Evolutionary conservation across 2,888 invertebrate species (phyloP), one percentile per base, ranked within the genome.

Genomic region (Trichacis sp.): DNA sequence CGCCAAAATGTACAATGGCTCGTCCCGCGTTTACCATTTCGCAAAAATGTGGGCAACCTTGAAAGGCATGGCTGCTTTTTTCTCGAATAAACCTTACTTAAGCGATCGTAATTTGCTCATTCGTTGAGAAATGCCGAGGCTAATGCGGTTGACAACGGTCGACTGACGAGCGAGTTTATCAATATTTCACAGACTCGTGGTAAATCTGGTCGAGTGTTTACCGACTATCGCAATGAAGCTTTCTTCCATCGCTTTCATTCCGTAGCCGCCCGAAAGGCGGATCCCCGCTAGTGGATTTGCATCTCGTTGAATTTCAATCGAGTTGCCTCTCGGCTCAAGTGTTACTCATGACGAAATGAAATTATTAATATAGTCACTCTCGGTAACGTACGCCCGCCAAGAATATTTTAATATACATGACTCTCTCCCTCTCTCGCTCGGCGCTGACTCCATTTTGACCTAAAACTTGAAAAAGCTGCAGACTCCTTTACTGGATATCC

Each of bases 261-360:
- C 72, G 72, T 73, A 74, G 69, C 77, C 74, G 59, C 65, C 70
- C 71, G 72, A 74, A 74, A 73, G 72, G 68, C 62, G 60, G 63
- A 52, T 70, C 69, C 64, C 70, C 71, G 68, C 69, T 56, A 64
- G 59, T 64, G 70, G 69, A 82, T 83, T 82, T 81, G 82, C 82
- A 82, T 82, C 73, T 74, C 73, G 81, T 82, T 83, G 82, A 82
- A 81, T 82, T 82, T 82, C 77, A 81, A 82, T 82, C 78, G 66
- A 71, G 73, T 68, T 69, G 66, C 68, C 68, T 65, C 73, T 74
- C 72, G 67, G 54, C 68, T 75, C 52, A 67, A 78, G 77, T 73
- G 75, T 73, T 78, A 73, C 74, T 74, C 67, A 69, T 59, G 47
- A 66, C 71, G 71, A 77, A 78, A 78, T 75, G 74, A 78, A 77